phyloP scores from a whole-genome alignment of 1,140 invertebrate species.

The Drosophila cardini region DNA sequence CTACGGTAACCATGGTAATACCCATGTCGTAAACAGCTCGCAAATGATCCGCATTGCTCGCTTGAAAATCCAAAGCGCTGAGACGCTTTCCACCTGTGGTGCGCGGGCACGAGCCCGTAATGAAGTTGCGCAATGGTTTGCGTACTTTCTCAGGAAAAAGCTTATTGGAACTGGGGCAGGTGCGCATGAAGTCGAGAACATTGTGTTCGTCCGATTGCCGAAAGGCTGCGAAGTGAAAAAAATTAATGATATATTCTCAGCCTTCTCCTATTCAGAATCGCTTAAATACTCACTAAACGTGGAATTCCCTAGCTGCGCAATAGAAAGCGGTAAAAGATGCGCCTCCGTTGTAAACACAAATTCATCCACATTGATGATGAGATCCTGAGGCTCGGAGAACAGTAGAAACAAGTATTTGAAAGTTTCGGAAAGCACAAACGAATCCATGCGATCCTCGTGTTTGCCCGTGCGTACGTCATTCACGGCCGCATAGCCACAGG shows the following conservation, averaged over 20 bases:
- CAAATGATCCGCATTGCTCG: slow-evolving; percentile 95
- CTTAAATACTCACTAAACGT: slow-evolving; percentile 75
- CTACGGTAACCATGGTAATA: slow-evolving; percentile 94
- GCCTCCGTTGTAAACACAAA: slow-evolving; percentile 99
- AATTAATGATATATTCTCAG: too few relatives aligned
- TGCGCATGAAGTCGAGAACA: slow-evolving; percentile 89
- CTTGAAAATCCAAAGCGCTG: slow-evolving; percentile 90
- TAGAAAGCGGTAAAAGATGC: slow-evolving; percentile 95
- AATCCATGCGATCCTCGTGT: slow-evolving; percentile 98
- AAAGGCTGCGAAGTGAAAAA: slow-evolving; percentile 61
- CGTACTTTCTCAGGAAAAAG: slow-evolving; percentile 92
- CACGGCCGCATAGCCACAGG: slow-evolving; percentile 98
- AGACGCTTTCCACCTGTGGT: slow-evolving; percentile 87
- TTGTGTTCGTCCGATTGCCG: slow-evolving; percentile 86
- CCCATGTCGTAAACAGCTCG: slow-evolving; percentile 96
- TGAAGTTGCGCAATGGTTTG: slow-evolving; percentile 93
- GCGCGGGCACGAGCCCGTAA: slow-evolving; percentile 92
- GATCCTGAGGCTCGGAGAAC: slow-evolving; percentile 95
- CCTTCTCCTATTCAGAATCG: not conserved
- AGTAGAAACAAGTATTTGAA: slow-evolving; percentile 98
- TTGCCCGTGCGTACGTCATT: slow-evolving; percentile 96
- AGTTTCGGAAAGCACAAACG: slow-evolving; percentile 98
- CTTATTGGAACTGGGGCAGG: slow-evolving; percentile 94
- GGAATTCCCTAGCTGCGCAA: slow-evolving; percentile 86
- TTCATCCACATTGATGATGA: slow-evolving; percentile 96